These are phyloP conservation scores for Torymus tubicola DNA, from an alignment of 2,888 invertebrate species.

Conservation along the genomic window DNA sequence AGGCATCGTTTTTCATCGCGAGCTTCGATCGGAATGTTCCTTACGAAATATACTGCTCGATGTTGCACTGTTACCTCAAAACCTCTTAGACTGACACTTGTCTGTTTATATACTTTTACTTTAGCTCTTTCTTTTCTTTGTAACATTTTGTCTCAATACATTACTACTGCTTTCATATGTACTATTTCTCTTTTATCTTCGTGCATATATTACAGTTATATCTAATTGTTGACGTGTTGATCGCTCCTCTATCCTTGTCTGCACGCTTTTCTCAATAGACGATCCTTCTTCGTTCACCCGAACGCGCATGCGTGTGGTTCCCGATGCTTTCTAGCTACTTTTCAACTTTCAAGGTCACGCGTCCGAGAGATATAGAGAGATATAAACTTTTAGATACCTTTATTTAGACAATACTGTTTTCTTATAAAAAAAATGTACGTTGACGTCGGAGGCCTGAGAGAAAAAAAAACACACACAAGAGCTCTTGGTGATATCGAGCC, in stretches of 20 bases:
- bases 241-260: slow-evolving; percentile 53
- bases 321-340: slow-evolving; percentile 50
- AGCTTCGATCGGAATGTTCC: slow-evolving; percentile 33
- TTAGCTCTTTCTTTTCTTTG: slow-evolving; percentile 17
- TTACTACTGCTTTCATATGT: slow-evolving; percentile 45
- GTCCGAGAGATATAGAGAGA: slow-evolving; percentile 13
- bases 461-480: too few relatives aligned
- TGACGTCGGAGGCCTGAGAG: slow-evolving; percentile 17
- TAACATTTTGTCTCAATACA: slow-evolving; percentile 31
- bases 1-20: slow-evolving; percentile 2
- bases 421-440: slow-evolving; percentile 2
- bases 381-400: background rate
- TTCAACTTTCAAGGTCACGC: slow-evolving; percentile 51
- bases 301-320: slow-evolving; percentile 58
- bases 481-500: slow-evolving; percentile 34
- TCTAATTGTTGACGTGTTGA: slow-evolving; percentile 53
- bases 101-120: slow-evolving; percentile 30
- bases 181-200: slow-evolving; percentile 39
- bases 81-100: slow-evolving; percentile 52
- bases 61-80: slow-evolving; percentile 54
- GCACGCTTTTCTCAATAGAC: slow-evolving; percentile 58
- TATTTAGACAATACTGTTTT: background rate
- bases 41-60: slow-evolving; percentile 45
- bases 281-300: slow-evolving; percentile 57
- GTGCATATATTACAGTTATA: slow-evolving; percentile 25